These are phyloP conservation scores for Tetranychus piercei DNA, from an alignment of 2,888 invertebrate genomes.

Conservation along the genomic window DNA sequence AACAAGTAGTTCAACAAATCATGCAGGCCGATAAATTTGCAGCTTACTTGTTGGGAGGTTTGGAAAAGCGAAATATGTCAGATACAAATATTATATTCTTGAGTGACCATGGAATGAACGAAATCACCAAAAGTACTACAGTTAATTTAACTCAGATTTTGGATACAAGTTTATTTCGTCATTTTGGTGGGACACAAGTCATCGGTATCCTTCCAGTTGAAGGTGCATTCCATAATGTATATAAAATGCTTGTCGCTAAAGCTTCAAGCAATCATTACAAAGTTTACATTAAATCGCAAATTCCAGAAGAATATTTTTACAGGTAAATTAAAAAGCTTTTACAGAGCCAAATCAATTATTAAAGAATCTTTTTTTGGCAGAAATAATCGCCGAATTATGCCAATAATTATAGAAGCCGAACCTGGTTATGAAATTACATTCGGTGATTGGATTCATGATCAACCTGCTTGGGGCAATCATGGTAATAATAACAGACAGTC, in stretches of 20 bases:
- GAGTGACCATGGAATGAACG: conserved; percentile 50
- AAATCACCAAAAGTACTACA: conserved; percentile 39
- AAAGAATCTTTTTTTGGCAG: too few relatives aligned
- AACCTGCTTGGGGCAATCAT: too few relatives aligned
- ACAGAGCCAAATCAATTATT: too few relatives aligned
- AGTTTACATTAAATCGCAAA: conserved; percentile 31
- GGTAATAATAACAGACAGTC: too few relatives aligned
- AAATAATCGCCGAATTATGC: too few relatives aligned
- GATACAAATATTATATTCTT: conserved; percentile 10
- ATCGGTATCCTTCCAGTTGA: conserved; percentile 42
- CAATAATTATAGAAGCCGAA: too few relatives aligned
- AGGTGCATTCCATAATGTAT: conserved; percentile 7
- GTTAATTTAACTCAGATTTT: conserved; percentile 41
- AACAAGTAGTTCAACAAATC: conserved; percentile 29
- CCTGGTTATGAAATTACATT: too few relatives aligned
- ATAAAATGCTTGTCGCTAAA: background rate
- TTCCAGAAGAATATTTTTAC: conserved; percentile 32
- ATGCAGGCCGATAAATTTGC: conserved; percentile 37
- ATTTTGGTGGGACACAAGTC: conserved; percentile 41
- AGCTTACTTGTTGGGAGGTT: conserved; percentile 39
- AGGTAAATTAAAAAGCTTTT: background rate
- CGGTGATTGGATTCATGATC: too few relatives aligned
- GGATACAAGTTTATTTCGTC: conserved; percentile 35
- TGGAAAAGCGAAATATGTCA: conserved; percentile 38
- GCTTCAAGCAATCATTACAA: conserved; percentile 24